Conservation (phyloP, 2,888 invertebrate species). For the Aphrophora alni region DNA sequence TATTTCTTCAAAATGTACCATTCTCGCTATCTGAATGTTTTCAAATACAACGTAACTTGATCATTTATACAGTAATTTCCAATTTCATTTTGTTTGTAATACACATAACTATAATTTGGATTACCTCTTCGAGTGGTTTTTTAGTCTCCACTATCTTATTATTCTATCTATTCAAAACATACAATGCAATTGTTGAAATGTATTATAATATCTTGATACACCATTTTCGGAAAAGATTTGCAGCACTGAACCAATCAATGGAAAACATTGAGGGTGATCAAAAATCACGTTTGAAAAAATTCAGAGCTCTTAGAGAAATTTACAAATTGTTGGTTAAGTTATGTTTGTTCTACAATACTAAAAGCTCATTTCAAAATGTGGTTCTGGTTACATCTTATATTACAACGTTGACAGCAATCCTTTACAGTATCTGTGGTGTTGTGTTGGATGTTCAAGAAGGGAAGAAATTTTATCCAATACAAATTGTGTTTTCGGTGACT, state of each 20-base stretch:
- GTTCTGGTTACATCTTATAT: background rate
- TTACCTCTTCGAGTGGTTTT: background rate
- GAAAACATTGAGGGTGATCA: background rate
- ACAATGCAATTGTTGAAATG: background rate
- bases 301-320: background rate
- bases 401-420: background rate
- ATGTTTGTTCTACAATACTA: background rate
- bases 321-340: background rate
- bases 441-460: background rate
- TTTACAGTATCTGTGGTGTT: background rate
- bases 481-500: background rate
- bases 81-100: background rate
- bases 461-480: background rate
- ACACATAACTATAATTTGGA: background rate
- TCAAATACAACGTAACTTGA: background rate
- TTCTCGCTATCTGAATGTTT: background rate
- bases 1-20: background rate
- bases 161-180: background rate
- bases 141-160: background rate
- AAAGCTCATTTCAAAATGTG: background rate
- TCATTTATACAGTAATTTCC: background rate
- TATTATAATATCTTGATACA: background rate
- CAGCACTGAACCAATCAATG: background rate
- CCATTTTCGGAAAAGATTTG: background rate
- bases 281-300: background rate